Percentiles rank a stretch among this genome's conserved stretches.
Conservation (phyloP, 2,888 invertebrate genomes). For the Neoscelio sp. region DNA sequence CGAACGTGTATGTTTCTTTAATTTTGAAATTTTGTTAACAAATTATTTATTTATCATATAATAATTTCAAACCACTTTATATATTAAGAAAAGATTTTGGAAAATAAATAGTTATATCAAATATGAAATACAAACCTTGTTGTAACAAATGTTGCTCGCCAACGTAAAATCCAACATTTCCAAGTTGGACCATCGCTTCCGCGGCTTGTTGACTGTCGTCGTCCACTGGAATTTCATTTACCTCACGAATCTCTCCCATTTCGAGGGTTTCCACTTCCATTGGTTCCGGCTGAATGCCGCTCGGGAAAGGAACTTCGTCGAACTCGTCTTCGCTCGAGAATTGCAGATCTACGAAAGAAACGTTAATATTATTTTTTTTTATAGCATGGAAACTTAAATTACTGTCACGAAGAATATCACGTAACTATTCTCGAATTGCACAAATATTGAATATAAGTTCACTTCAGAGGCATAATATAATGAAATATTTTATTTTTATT, state of each 20-base stretch:
- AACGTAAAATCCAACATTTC: constrained; percentile 87
- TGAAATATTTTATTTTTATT: too few relatives aligned
- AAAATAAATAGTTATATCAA: constrained; percentile 9
- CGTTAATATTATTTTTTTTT: too few relatives aligned
- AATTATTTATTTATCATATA: too few relatives aligned
- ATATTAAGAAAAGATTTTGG: neutral
- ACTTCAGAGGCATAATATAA: too few relatives aligned
- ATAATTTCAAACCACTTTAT: too few relatives aligned
- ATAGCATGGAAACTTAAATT: too few relatives aligned
- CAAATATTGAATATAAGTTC: too few relatives aligned
- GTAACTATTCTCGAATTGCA: too few relatives aligned
- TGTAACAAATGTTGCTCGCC: constrained; percentile 81
- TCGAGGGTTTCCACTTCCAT: constrained; percentile 78
- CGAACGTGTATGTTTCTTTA: too few relatives aligned
- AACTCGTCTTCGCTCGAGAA: constrained; percentile 89
- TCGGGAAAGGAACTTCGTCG: constrained; percentile 86
- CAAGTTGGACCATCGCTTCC: constrained; percentile 90
- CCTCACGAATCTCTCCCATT: constrained; percentile 77
- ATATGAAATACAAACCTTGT: constrained; percentile 74
- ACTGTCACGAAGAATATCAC: too few relatives aligned
- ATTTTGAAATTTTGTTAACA: too few relatives aligned
- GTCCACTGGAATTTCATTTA: constrained; percentile 82
- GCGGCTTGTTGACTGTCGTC: constrained; percentile 89
- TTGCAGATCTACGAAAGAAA: constrained; percentile 86
- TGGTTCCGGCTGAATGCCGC: constrained; percentile 83